phyloP scores from a whole-genome alignment of 2,888 invertebrate genomes.

The Drosophila robusta region DNA sequence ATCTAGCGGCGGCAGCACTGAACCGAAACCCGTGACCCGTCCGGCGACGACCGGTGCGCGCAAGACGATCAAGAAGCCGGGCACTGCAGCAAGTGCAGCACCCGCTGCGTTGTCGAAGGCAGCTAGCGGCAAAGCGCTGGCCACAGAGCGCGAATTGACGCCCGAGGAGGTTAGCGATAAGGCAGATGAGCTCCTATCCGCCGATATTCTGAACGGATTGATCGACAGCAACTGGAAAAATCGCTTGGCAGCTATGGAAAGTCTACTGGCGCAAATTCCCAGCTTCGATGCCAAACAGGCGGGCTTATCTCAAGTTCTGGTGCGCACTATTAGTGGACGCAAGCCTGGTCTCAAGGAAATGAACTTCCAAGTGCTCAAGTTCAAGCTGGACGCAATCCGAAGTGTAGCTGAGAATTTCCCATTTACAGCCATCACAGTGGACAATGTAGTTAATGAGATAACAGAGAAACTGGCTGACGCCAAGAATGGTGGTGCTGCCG shows the following conservation, averaged over 20 bases:
- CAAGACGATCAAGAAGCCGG: slow-evolving; percentile 40
- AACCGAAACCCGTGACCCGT: slow-evolving; percentile 81
- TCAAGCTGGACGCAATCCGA: slow-evolving; percentile 92
- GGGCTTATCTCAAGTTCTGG: slow-evolving; percentile 90
- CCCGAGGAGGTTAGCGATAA: slow-evolving; percentile 92
- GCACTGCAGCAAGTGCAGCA: slow-evolving; percentile 44
- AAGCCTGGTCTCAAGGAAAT: slow-evolving; percentile 95
- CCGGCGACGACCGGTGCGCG: slow-evolving; percentile 74
- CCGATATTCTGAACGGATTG: slow-evolving; percentile 89
- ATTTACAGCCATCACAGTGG: slow-evolving; percentile 90
- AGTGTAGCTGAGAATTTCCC: slow-evolving; percentile 91
- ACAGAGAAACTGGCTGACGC: slow-evolving; percentile 94
- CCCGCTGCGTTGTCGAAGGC: slow-evolving; percentile 81
- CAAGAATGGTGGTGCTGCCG: slow-evolving; percentile 90
- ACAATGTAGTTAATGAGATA: slow-evolving; percentile 91
- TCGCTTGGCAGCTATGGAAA: slow-evolving; percentile 91
- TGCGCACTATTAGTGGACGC: slow-evolving; percentile 89
- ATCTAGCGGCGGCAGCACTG: slow-evolving; percentile 80
- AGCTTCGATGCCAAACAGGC: slow-evolving; percentile 88
- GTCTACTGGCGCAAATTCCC: slow-evolving; percentile 88
- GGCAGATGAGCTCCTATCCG: slow-evolving; percentile 88
- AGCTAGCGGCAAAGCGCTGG: slow-evolving; percentile 79
- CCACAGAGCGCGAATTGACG: slow-evolving; percentile 88
- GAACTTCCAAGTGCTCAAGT: slow-evolving; percentile 95
- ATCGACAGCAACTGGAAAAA: slow-evolving; percentile 94